phyloP scores from a whole-genome alignment of 1,140 invertebrate genomes.

The Hormaphis cornu region DNA sequence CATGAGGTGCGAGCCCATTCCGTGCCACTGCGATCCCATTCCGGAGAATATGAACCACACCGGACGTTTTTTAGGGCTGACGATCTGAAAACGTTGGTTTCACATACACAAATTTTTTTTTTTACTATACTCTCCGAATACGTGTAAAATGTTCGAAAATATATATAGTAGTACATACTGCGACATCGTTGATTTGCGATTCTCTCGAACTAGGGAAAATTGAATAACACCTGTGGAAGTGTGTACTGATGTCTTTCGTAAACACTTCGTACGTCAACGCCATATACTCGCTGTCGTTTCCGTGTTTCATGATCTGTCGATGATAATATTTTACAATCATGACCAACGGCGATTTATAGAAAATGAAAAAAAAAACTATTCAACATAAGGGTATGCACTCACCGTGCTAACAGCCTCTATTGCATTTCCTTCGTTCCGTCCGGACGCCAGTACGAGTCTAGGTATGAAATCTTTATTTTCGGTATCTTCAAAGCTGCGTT shows the following conservation, averaged over 20 bases:
- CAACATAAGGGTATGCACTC: no score
- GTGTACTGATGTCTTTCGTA: slow-evolving; percentile 46
- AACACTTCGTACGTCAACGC: slow-evolving; percentile 45
- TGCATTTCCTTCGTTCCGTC: slow-evolving; percentile 34
- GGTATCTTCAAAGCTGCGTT: neutral
- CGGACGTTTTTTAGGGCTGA: neutral
- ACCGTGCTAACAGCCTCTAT: slow-evolving; percentile 34
- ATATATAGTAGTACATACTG: slow-evolving; percentile 31
- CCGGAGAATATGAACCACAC: slow-evolving; percentile 51
- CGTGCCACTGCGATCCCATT: slow-evolving; percentile 58
- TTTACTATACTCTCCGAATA: no score
- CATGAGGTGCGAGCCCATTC: slow-evolving; percentile 55
- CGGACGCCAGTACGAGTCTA: slow-evolving; percentile 36
- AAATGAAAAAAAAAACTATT: no score
- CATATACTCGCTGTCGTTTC: slow-evolving; percentile 49
- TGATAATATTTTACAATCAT: no score
- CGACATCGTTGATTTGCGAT: slow-evolving; percentile 35
- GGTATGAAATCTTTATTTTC: slow-evolving; percentile 33
- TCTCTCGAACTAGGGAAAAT: slow-evolving; percentile 37
- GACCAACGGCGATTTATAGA: no score
- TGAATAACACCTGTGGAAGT: slow-evolving; percentile 51
- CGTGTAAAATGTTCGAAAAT: neutral
- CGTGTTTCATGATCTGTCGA: no score
- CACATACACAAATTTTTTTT: no score
- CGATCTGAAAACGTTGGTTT: slow-evolving; percentile 23